Conservation (phyloP, 2,797 vertebrate species). For the Galago senegalensis region DNA sequence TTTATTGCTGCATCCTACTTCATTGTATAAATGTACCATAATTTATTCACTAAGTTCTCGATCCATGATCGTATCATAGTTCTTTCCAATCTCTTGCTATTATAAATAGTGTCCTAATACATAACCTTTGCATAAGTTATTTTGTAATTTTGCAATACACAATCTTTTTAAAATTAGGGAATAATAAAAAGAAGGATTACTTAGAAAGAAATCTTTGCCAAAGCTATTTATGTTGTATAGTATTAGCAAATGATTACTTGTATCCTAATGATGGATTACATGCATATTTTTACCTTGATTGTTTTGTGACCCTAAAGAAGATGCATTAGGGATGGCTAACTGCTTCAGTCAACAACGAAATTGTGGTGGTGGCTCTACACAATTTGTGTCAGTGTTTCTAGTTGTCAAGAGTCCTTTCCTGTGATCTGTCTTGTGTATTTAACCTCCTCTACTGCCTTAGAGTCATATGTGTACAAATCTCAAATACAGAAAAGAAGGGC, state of each 20-base stretch:
- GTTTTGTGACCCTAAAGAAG: background rate
- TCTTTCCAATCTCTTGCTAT: background rate
- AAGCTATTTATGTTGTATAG: background rate
- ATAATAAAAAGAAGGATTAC: conserved; percentile 1
- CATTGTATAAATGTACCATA: background rate
- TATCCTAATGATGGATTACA: background rate
- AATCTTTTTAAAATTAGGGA: background rate
- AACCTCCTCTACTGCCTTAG: background rate
- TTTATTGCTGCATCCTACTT: background rate
- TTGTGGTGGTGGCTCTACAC: background rate
- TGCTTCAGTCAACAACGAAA: background rate
- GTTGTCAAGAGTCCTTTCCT: background rate
- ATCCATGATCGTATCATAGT: background rate
- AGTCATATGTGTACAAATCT: background rate
- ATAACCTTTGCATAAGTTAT: background rate
- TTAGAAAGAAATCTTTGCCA: background rate
- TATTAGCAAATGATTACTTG: background rate
- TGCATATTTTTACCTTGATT: background rate
- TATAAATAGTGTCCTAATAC: conserved; percentile 9
- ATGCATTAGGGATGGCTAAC: background rate
- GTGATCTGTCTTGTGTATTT: background rate
- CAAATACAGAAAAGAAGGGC: background rate
- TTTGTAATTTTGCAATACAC: background rate
- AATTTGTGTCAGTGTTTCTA: background rate
- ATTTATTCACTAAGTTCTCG: background rate